Evolutionary conservation across 1,140 invertebrate species (phyloP).

Genomic region (Brachionus plicatilis): DNA sequence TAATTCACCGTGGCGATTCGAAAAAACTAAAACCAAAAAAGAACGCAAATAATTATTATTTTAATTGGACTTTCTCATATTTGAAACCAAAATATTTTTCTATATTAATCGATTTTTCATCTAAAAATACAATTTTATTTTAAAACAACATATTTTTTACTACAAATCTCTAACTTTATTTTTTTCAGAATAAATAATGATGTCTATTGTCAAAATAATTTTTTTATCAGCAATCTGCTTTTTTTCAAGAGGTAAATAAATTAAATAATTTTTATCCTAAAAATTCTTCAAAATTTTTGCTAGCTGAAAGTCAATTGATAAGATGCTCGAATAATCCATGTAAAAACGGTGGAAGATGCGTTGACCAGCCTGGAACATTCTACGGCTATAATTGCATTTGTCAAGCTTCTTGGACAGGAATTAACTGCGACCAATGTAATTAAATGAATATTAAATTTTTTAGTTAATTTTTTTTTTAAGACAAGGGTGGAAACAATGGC

Average conservation of each 20-base stretch:
- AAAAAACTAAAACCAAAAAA: background rate
- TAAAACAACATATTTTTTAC: background rate
- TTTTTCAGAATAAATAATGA: background rate
- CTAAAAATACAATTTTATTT: background rate
- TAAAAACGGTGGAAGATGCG: conserved; percentile 18
- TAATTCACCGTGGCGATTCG: background rate
- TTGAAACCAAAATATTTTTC: background rate
- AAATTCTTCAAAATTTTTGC: background rate
- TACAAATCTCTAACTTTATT: background rate
- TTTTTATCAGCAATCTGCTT: background rate
- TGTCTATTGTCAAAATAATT: background rate
- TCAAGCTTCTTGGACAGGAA: background rate
- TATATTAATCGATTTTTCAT: background rate
- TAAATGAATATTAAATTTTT: no score
- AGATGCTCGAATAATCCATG: conserved; percentile 29
- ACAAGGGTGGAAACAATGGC: background rate
- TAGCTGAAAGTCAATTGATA: background rate
- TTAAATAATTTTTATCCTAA: background rate
- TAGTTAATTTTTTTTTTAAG: background rate
- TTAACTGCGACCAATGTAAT: conserved; percentile 37
- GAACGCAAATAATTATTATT: background rate
- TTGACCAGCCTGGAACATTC: conserved; percentile 20
- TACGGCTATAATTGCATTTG: conserved; percentile 34
- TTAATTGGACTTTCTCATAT: background rate
- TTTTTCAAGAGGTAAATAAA: background rate